Percentiles rank a stretch among this genome's conserved stretches.
Conservation (phyloP, 2,797 vertebrate genomes). For the Scolopax rusticola region DNA sequence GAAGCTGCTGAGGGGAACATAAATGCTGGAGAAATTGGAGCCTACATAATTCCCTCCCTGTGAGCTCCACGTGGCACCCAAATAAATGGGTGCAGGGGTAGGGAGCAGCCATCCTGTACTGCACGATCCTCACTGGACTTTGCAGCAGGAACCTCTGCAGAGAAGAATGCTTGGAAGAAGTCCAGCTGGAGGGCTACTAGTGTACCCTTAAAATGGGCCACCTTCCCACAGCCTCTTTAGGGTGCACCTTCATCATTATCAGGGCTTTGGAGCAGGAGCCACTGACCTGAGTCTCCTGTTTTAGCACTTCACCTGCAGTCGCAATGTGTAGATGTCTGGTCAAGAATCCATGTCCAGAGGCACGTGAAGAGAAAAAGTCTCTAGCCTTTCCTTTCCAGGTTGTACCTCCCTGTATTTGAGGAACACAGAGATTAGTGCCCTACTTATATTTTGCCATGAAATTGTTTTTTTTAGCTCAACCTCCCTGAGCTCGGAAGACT, state of each 20-base stretch:
- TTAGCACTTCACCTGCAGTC: neutral
- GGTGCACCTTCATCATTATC: too few species aligned
- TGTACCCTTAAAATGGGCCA: too few species aligned
- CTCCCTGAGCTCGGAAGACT: neutral
- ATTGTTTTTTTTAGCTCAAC: neutral
- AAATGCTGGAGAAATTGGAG: neutral
- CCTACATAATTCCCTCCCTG: neutral
- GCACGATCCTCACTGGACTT: accelerated
- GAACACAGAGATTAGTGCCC: neutral
- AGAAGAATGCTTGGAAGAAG: too few species aligned
- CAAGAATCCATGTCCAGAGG: neutral
- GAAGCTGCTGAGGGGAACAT: neutral
- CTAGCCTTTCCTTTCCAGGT: neutral
- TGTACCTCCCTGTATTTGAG: neutral
- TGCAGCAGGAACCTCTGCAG: neutral
- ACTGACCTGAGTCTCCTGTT: neutral
- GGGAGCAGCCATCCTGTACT: neutral
- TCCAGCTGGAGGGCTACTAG: too few species aligned
- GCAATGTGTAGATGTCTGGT: neutral
- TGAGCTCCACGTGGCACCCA: neutral
- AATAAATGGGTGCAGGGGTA: neutral
- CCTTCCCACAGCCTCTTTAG: too few species aligned
- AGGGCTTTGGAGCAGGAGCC: too few species aligned
- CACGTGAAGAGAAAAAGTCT: neutral
- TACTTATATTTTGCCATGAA: neutral